A percentile compares a stretch with the other conserved stretches of the same genome.
phyloP scores from a whole-genome alignment of 2,888 invertebrate genomes.

The Acrobasis consociella region DNA sequence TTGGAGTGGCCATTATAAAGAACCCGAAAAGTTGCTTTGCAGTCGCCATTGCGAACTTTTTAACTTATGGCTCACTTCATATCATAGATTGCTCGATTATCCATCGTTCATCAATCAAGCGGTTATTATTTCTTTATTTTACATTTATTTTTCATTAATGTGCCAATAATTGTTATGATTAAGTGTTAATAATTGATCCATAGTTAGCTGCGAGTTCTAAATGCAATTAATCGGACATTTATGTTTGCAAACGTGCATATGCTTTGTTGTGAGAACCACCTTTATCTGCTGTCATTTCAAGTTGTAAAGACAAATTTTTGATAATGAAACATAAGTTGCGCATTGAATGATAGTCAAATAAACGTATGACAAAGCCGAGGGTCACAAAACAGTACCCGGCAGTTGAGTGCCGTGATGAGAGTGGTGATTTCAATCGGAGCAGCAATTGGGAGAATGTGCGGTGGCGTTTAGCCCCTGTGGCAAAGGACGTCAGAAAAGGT shows the following conservation, averaged over 20 bases:
- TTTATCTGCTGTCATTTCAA: conserved; percentile 81
- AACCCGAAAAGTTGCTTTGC: conserved; percentile 25
- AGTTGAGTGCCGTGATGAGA: conserved; percentile 75
- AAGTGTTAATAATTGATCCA: conserved; percentile 51
- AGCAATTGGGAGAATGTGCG: conserved; percentile 73
- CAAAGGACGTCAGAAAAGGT: conserved; percentile 67
- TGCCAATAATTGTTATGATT: conserved; percentile 63
- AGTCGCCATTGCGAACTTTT: conserved; percentile 57
- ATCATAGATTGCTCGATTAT: conserved; percentile 72
- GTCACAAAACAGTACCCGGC: conserved; percentile 45
- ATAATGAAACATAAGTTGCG: conserved; percentile 75
- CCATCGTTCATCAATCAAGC: conserved; percentile 78
- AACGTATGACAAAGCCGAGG: conserved; percentile 43
- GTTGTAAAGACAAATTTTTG: conserved; percentile 70
- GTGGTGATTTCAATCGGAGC: conserved; percentile 63
- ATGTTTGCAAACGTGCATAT: conserved; percentile 77
- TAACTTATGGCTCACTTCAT: conserved; percentile 65
- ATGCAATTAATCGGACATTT: conserved; percentile 51
- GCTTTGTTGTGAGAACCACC: conserved; percentile 83
- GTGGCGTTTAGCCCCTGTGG: conserved; percentile 74
- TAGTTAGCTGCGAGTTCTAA: conserved; percentile 48
- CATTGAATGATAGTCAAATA: conserved; percentile 54
- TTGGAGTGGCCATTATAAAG: background rate
- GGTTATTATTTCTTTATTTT: conserved; percentile 71
- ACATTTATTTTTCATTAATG: conserved; percentile 62